Base-by-base conservation (phyloP, 1,140 invertebrate genomes). In the Cecropterus lyciades region DNA sequence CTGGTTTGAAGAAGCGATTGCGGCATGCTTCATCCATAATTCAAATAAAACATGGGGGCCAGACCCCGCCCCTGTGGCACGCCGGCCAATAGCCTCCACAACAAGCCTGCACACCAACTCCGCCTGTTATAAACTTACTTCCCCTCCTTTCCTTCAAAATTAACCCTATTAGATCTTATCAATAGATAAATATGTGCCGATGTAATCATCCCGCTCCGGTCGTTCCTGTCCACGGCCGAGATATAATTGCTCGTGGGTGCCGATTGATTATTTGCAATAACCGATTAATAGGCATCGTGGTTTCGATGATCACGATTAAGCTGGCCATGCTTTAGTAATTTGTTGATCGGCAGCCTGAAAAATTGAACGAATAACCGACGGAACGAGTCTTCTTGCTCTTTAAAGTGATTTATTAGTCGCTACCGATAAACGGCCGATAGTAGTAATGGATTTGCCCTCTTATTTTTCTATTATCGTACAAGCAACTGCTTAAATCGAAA, bases 41-140 rank as follows among this genome's bases (percentile, higher is more conserved):
- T 89, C 87, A 89, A 89, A 90, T 84, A 89, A 80, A 91, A 89
- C 84, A 91, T 89, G 88, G 87, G 85, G 59, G 76, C 85, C 81
- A 79, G 72, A 85, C 87, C 67, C 80, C 87, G 89, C 89, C 89
- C 89, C 85, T 85, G 87, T 51, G 77, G 73, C 68, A 85, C 79
- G 79, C 77, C 81, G 75, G 77, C 89, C 87, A 89, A 89, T 89
- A 79, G 84, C 77, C 75, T 84, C 75, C 43, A 73, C 67, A 83
- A 73, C 75, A 77, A 62, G 65, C 68, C 70, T 69, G 74, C 65
- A 69, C 70, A 69, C 68, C 80, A 82, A 85, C 83, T 85, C 85
- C 87, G 85, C 88, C 87, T 84, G 83, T 69, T 73, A 72, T 74
- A 77, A 79, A 80, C 72, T 82, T 71, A 74, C 69, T 82, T 83